Evolutionary conservation across 2,797 vertebrate species (phyloP).

Genomic region (Macrochelys suwanniensis): DNA sequence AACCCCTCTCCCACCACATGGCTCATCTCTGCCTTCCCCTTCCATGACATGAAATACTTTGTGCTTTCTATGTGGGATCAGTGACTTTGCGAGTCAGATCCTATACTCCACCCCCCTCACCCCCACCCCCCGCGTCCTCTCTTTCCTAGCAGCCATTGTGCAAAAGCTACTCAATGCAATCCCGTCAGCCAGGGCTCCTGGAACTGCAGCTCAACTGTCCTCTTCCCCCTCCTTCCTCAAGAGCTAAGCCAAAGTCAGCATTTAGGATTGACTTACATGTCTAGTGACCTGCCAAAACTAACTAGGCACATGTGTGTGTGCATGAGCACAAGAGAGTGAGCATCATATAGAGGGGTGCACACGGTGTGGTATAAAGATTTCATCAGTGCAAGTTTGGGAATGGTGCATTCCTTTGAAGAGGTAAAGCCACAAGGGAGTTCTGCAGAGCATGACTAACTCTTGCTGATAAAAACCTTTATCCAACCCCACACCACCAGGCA

Average conservation of each 20-base stretch:
- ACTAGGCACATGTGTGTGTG: not conserved
- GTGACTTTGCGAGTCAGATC: not conserved
- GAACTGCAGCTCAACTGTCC: constrained; percentile 8
- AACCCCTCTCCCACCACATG: fast-evolving
- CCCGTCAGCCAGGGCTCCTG: not conserved
- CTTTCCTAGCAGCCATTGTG: not conserved
- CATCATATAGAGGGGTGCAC: not conserved
- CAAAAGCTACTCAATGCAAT: fast-evolving
- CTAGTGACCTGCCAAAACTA: not conserved
- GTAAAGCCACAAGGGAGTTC: not conserved
- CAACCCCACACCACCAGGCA: fast-evolving
- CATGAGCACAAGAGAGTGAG: not conserved
- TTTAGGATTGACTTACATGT: not conserved
- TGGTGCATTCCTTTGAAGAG: not conserved
- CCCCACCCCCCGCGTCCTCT: not conserved
- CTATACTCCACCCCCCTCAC: not conserved
- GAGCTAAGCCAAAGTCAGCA: constrained; percentile 11
- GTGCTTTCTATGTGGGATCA: not conserved
- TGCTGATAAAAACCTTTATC: not conserved
- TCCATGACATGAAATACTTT: not conserved
- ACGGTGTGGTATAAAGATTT: not conserved
- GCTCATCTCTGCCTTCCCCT: not conserved
- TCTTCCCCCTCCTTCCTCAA: constrained; percentile 32
- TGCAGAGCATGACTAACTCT: not conserved
- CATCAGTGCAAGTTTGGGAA: not conserved